These are phyloP conservation scores for Chrysotoxum bicinctum DNA, from an alignment of 2,888 invertebrate genomes.

Conservation along the genomic window DNA sequence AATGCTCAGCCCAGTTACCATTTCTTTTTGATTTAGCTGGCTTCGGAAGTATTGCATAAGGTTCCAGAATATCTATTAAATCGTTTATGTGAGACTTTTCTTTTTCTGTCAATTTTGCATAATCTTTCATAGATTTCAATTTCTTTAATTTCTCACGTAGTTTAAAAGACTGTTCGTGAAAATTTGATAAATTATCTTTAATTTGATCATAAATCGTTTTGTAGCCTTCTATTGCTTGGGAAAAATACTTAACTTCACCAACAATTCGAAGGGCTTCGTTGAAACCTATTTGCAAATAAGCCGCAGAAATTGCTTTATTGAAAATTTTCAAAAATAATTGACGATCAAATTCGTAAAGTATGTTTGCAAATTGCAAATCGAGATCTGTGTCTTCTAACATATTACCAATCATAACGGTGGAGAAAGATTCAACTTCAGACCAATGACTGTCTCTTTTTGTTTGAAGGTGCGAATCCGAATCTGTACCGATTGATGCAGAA, in stretches of 20 bases:
- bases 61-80: neutral
- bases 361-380: neutral
- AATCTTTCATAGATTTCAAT: neutral
- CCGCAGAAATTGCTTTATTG: neutral
- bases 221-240: conserved; percentile 16
- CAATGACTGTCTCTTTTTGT: neutral
- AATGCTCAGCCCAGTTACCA: conserved; percentile 17
- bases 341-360: neutral
- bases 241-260: neutral
- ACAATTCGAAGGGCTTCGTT: neutral
- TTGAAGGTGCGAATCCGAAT: neutral
- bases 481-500: neutral
- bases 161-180: neutral
- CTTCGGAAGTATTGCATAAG: neutral
- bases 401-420: neutral
- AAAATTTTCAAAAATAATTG: conserved; percentile 1
- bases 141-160: neutral
- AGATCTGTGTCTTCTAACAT: neutral
- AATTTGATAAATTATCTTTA: neutral
- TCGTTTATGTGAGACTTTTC: neutral
- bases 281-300: neutral
- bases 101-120: neutral
- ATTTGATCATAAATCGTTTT: conserved; percentile 9
- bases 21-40: neutral
- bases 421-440: neutral